These are phyloP conservation scores for Nemapogon koenigi DNA, from an alignment of 2,888 invertebrate species.

Conservation along the genomic window DNA sequence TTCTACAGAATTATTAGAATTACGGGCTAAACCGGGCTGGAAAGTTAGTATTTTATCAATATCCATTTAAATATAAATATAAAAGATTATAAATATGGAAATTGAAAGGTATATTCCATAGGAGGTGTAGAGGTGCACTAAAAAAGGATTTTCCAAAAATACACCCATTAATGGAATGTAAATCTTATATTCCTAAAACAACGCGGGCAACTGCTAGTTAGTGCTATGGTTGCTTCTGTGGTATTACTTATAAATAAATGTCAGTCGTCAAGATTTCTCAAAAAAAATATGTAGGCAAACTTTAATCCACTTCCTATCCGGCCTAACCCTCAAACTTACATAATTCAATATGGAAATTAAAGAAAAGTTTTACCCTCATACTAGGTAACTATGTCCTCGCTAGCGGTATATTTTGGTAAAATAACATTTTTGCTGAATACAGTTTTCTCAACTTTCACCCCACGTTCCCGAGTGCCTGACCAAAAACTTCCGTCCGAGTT, in stretches of 20 bases:
- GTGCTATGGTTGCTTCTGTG: not conserved
- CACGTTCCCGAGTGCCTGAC: conserved; percentile 22
- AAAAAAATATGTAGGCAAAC: not conserved
- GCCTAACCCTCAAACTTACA: conserved; percentile 24
- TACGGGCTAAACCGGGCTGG: too few species aligned
- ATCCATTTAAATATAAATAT: too few species aligned
- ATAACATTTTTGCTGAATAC: conserved; percentile 29
- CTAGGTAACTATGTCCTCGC: conserved; percentile 20
- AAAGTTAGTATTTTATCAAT: too few species aligned
- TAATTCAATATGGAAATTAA: conserved; percentile 36
- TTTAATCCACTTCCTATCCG: conserved; percentile 12
- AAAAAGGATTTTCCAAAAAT: too few species aligned
- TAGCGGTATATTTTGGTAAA: conserved; percentile 16
- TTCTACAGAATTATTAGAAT: too few species aligned
- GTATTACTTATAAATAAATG: not conserved
- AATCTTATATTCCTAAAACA: too few species aligned
- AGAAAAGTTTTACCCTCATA: conserved; percentile 21
- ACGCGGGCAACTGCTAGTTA: too few species aligned
- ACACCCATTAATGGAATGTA: too few species aligned
- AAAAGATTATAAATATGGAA: too few species aligned
- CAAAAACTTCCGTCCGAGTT: conserved; percentile 31
- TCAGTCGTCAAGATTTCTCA: not conserved
- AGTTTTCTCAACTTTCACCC: conserved; percentile 23
- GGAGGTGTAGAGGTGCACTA: too few species aligned
- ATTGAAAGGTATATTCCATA: too few species aligned